Base-by-base conservation (phyloP, 2,797 vertebrate species). In the Salmo trutta region DNA sequence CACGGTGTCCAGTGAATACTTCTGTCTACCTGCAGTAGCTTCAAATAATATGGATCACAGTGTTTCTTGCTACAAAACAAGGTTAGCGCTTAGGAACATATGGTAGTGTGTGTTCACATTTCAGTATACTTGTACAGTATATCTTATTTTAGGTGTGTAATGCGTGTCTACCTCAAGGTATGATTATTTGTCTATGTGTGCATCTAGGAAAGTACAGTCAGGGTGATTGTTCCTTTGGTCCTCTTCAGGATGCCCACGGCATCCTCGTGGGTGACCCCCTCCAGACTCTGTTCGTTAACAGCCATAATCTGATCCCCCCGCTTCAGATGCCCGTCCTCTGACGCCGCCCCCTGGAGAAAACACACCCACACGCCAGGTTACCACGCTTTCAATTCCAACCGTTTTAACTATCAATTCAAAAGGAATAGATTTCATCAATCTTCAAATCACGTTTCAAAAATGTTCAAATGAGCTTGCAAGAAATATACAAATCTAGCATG, bases 231-330 rank as follows among this genome's bases (percentile, higher is more conserved):
- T 90, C 98, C 98, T 93, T 98, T 99, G 87, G 98, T 99, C 89
- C 95, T 95, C 88, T 99, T 99, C 80, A 99, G 93, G 89, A 98
- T 97, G 84, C 95, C 93, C 1, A 99, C 97, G 0, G 98, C 98
- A 85, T 99, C 98, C 89, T 99, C 98, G 0, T 99, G 98, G 21
- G 97, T 99, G 31, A 98, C 97, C 1, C 97, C 96, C 81, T 99
- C 98, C 81, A 99, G 94, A 78, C 93, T 96, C 89, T 98, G 97
- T 14, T 96, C 96, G 15, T 98, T 99, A 52, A 99, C 98, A 0
- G 98, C 97, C 82, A 99, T 95, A 76, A 99, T 98, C 88, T 99
- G 98, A 91, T 99, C 98, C 0, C 98, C 98, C 0, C 98, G 94
- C 87, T 98, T 99, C 77, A 99, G 93, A 19, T 94, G 97, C 15